phyloP scores from a whole-genome alignment of 2,113 vertebrate genomes.

The Mixornis gularis region DNA sequence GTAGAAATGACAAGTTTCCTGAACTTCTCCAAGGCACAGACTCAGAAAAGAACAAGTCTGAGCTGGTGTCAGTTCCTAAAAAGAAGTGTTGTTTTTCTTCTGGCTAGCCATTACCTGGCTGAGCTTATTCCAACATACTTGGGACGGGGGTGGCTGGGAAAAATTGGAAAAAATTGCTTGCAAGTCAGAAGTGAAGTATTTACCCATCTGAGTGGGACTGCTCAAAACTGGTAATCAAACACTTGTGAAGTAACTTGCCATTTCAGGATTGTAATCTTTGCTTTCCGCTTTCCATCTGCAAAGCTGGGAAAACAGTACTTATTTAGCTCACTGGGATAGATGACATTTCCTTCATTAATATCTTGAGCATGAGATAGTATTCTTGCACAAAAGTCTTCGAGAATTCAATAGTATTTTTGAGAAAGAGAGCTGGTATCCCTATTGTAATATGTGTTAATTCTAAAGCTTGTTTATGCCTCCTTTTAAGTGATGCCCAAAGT shows the following conservation, averaged over 20 bases:
- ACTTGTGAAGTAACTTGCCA: slow-evolving; percentile 1
- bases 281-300: not conserved
- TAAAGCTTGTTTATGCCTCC: not conserved
- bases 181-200: slow-evolving; percentile 9
- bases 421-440: not conserved
- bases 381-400: not conserved
- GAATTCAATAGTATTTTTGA: not conserved
- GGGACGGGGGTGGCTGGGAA: not conserved
- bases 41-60: slow-evolving; percentile 31
- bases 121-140: slow-evolving; percentile 16
- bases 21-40: not conserved
- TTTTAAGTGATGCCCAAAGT: not conserved
- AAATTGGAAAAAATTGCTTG: not conserved
- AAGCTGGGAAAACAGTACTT: not conserved
- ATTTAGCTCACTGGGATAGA: not conserved
- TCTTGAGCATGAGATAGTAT: not conserved
- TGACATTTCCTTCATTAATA: not conserved
- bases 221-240: slow-evolving; percentile 1
- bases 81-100: slow-evolving; percentile 39
- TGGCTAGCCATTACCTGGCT: slow-evolving; percentile 14
- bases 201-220: not conserved
- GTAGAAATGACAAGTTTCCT: slow-evolving; percentile 28
- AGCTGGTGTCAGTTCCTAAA: slow-evolving; percentile 39
- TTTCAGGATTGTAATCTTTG: not conserved
- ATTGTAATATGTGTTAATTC: not conserved